phyloP scores from a whole-genome alignment of 2,797 vertebrate species.

The Thalassophryne amazonica region DNA sequence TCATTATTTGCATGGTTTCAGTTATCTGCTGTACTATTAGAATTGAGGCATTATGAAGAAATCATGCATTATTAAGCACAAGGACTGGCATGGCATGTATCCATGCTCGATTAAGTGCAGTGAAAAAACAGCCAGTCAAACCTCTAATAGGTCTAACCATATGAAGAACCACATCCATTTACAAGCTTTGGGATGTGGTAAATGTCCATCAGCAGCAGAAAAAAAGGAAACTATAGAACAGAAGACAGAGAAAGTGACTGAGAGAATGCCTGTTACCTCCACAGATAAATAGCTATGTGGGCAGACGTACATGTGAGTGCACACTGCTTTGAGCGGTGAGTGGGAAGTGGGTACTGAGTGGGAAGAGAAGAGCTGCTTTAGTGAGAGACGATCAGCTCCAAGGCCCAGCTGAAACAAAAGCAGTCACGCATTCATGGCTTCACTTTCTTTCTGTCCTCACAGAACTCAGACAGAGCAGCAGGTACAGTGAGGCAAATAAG shows the following conservation, averaged over 20 bases:
- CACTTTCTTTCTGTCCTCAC: constrained; percentile 46
- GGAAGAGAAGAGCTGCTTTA: constrained; percentile 73
- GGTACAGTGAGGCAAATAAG: constrained; percentile 31
- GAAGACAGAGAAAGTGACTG: constrained; percentile 28
- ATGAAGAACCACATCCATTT: constrained; percentile 10
- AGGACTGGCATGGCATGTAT: background rate
- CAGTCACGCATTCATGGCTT: constrained; percentile 61
- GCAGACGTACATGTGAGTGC: constrained; percentile 72
- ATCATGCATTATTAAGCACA: background rate
- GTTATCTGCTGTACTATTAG: no score
- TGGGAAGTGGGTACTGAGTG: constrained; percentile 77
- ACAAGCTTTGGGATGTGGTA: constrained; percentile 23
- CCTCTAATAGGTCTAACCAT: background rate
- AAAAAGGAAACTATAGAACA: constrained; percentile 43
- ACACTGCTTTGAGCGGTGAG: constrained; percentile 74
- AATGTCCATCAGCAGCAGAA: constrained; percentile 43
- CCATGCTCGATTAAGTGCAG: background rate
- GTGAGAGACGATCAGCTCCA: constrained; percentile 59
- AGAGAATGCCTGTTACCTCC: constrained; percentile 55
- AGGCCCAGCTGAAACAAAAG: constrained; percentile 57
- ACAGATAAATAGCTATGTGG: constrained; percentile 67
- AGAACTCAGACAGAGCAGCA: constrained; percentile 32
- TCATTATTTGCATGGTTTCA: no score
- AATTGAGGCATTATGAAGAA: background rate
- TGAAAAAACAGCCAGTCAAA: constrained; percentile 2